Evolutionary conservation across 64 coral and sea anemone genomes (phyloP).

Genomic region (Catalaphyllia jardinei): DNA sequence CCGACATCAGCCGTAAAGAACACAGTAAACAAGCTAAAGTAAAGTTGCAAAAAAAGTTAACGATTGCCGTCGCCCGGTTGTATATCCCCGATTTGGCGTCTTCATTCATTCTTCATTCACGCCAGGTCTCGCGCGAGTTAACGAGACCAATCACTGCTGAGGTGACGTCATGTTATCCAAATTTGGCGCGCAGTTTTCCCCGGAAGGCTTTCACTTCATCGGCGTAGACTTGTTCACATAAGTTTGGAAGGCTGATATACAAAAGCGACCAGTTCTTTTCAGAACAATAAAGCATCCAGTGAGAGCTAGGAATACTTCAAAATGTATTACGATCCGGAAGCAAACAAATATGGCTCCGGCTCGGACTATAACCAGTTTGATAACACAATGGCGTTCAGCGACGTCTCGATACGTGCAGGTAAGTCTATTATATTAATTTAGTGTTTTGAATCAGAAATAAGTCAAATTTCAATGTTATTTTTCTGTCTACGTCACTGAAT

Average conservation of each 20-base stretch:
- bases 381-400: constrained; percentile 60
- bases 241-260: not conserved
- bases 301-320: not conserved
- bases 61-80: too few species aligned
- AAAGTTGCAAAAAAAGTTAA: too few species aligned
- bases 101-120: not conserved
- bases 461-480: not conserved
- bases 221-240: too few species aligned
- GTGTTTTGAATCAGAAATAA: not conserved
- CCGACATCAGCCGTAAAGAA: too few species aligned
- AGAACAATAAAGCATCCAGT: not conserved
- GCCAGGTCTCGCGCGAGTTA: not conserved
- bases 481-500: constrained; percentile 1
- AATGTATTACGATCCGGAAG: constrained; percentile 43
- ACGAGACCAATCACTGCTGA: not conserved
- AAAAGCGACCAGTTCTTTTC: not conserved
- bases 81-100: too few species aligned
- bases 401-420: constrained; percentile 67
- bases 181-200: not conserved
- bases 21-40: too few species aligned
- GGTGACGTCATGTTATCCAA: constrained; percentile 14
- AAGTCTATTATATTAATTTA: not conserved
- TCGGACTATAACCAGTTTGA: constrained; percentile 30
- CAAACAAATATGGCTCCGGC: constrained; percentile 68
- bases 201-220: not conserved